phyloP scores from a whole-genome alignment of 2,113 vertebrate genomes.

The Spheniscus mendiculus region DNA sequence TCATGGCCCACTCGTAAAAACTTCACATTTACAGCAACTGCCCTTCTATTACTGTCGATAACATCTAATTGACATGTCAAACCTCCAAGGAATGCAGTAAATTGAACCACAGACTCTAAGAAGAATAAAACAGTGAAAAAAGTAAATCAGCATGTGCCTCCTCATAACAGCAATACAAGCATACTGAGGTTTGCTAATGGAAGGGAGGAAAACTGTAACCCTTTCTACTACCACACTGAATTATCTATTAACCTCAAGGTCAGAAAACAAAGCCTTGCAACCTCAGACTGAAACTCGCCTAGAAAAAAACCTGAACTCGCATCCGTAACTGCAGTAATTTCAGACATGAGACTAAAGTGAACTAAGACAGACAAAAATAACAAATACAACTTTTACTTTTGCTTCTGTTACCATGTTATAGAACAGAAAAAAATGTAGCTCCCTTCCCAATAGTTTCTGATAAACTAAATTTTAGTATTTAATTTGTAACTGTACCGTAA shows the following conservation, averaged over 20 bases:
- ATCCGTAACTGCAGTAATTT: neutral
- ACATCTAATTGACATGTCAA: constrained; percentile 80
- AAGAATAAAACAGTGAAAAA: constrained; percentile 68
- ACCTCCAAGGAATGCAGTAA: constrained; percentile 70
- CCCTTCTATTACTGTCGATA: constrained; percentile 76
- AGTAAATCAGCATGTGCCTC: constrained; percentile 60
- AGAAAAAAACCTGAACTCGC: neutral
- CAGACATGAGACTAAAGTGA: neutral
- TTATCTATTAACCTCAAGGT: constrained; percentile 32
- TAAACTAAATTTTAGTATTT: neutral
- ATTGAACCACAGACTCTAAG: constrained; percentile 67
- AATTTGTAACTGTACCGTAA: neutral
- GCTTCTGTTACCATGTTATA: neutral
- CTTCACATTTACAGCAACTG: constrained; percentile 73
- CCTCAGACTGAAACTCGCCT: neutral
- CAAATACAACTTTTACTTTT: neutral
- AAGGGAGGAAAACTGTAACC: constrained; percentile 31
- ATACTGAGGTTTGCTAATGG: neutral
- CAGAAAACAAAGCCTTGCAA: neutral
- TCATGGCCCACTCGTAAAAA: constrained; percentile 72
- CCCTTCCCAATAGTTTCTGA: neutral
- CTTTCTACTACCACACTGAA: neutral
- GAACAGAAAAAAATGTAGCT: neutral
- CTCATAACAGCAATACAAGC: neutral
- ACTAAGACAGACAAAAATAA: neutral